phyloP scores from a whole-genome alignment of 2,797 vertebrate genomes.

The Myotis pilosus region DNA sequence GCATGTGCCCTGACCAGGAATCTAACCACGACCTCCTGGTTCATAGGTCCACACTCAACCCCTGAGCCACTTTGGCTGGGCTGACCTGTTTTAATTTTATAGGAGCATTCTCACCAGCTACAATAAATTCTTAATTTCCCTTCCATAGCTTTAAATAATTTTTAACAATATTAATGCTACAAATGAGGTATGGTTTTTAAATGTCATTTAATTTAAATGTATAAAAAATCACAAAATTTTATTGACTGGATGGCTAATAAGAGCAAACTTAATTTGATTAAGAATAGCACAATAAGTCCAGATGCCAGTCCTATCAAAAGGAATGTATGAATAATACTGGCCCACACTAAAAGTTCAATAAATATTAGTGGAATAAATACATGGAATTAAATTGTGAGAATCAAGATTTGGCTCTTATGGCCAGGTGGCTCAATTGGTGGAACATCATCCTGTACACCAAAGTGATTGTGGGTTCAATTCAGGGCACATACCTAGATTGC shows the following conservation, averaged over 20 bases:
- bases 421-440: background rate
- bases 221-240: background rate
- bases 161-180: background rate
- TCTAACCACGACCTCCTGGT: too few species aligned
- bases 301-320: background rate
- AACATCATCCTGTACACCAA: background rate
- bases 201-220: background rate
- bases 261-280: background rate
- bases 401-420: background rate
- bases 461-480: background rate
- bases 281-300: background rate
- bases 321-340: background rate
- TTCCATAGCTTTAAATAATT: background rate
- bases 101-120: background rate
- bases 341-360: background rate
- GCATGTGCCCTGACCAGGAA: too few species aligned
- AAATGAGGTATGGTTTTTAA: background rate
- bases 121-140: background rate
- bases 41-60: too few species aligned
- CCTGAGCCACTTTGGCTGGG: too few species aligned
- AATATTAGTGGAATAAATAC: background rate
- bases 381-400: background rate
- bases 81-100: background rate
- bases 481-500: background rate
- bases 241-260: background rate